A percentile compares a stretch with the other conserved stretches of the same genome.
phyloP scores from a whole-genome alignment of 1,140 invertebrate genomes.

The Scaptomyza graminum region DNA sequence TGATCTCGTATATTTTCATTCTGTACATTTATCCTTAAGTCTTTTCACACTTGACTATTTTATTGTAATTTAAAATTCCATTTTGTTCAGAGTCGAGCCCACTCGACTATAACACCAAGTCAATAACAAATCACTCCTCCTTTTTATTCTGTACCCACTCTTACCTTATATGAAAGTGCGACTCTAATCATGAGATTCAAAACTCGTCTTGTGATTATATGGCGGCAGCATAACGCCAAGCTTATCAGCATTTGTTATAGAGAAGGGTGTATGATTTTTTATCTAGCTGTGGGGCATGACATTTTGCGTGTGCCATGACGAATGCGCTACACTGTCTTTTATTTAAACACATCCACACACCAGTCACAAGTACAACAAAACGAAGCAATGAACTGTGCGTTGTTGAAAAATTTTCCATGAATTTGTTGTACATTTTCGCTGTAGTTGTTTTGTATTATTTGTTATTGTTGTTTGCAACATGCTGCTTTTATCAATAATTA shows the following conservation, averaged over 20 bases:
- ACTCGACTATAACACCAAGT: conserved; percentile 57
- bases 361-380: background rate
- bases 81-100: conserved; percentile 59
- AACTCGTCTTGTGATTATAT: conserved; percentile 65
- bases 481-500: conserved; percentile 80
- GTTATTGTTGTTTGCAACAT: conserved; percentile 39
- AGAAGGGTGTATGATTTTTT: conserved; percentile 43
- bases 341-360: conserved; percentile 50
- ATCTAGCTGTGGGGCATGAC: conserved; percentile 72
- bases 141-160: background rate
- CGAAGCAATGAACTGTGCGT: conserved; percentile 72
- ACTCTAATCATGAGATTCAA: conserved; percentile 75
- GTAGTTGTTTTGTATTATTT: conserved; percentile 50
- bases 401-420: conserved; percentile 81
- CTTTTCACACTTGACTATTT: conserved; percentile 2
- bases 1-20: no score
- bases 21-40: no score
- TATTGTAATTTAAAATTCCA: background rate
- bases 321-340: conserved; percentile 58
- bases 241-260: conserved; percentile 39
- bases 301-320: conserved; percentile 80
- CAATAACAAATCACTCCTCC: conserved; percentile 64
- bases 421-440: conserved; percentile 63
- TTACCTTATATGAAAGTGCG: conserved; percentile 15
- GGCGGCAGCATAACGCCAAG: conserved; percentile 16